Conservation (phyloP, 1,140 invertebrate genomes). For the Magallana ariakensis region DNA sequence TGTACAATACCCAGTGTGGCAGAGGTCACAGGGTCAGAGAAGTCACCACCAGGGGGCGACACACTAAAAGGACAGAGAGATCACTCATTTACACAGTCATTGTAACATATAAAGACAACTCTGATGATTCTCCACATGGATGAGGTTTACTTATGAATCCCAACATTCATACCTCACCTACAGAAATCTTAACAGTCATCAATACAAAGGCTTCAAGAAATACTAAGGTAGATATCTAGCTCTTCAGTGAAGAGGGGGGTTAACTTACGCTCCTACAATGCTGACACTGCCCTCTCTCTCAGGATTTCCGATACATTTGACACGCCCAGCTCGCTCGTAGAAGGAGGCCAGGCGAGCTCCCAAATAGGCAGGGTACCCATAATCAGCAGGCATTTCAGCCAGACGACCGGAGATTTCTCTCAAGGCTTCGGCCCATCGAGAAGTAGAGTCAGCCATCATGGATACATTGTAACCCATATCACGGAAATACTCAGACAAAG, state of each 20-base stretch:
- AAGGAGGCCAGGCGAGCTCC: slow-evolving; percentile 98
- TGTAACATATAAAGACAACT: too few species aligned
- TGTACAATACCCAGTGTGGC: slow-evolving; percentile 99
- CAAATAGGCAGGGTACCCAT: slow-evolving; percentile 99
- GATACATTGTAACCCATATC: slow-evolving; percentile 99
- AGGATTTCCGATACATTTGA: slow-evolving; percentile 98
- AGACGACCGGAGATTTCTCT: slow-evolving; percentile 99
- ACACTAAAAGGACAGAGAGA: slow-evolving; percentile 82
- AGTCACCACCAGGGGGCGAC: slow-evolving; percentile 99
- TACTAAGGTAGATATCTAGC: too few species aligned
- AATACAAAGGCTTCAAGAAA: too few species aligned
- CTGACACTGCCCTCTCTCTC: slow-evolving; percentile 98
- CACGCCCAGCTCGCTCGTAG: slow-evolving; percentile 98
- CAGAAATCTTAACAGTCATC: too few species aligned
- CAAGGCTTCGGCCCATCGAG: slow-evolving; percentile 99
- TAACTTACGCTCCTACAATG: slow-evolving; percentile 94
- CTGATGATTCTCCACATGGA: too few species aligned
- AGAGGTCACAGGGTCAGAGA: slow-evolving; percentile 99
- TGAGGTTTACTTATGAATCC: too few species aligned
- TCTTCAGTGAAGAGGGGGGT: too few species aligned
- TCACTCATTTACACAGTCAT: too few species aligned
- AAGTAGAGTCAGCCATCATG: slow-evolving; percentile 99
- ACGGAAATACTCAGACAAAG: slow-evolving; percentile 97
- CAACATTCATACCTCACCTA: too few species aligned
- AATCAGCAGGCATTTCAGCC: slow-evolving; percentile 99